Percentiles rank a stretch among this genome's conserved stretches.
Conservation (phyloP, 1,140 invertebrate genomes). For the Diachasmimorpha longicaudata region DNA sequence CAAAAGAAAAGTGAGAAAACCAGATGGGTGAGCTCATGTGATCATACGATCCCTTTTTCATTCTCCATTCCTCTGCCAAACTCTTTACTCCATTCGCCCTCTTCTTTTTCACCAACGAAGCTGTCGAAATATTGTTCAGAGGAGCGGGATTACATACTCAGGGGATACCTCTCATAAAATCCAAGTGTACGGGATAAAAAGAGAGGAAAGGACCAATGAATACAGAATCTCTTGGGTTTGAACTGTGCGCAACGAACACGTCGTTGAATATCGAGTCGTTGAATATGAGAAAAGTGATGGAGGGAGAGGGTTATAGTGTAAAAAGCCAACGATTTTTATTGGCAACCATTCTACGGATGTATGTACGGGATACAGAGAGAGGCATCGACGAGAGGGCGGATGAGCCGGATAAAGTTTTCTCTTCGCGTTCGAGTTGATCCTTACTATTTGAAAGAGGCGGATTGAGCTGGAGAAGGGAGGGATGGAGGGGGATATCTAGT, state of each 20-base stretch:
- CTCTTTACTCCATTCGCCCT: background rate
- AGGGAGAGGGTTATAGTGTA: constrained; percentile 10
- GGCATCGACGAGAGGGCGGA: constrained; percentile 10
- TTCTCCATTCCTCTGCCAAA: background rate
- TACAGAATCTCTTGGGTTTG: constrained; percentile 20
- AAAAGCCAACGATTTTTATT: constrained; percentile 26
- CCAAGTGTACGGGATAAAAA: background rate
- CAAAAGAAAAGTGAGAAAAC: constrained; percentile 13
- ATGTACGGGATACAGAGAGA: constrained; percentile 1
- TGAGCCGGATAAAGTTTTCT: constrained; percentile 28
- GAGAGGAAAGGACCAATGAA: constrained; percentile 23
- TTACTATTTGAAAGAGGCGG: background rate
- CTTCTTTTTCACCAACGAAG: background rate
- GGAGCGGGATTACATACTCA: background rate
- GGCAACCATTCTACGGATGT: constrained; percentile 17
- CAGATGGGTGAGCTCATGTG: background rate
- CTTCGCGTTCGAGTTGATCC: constrained; percentile 1
- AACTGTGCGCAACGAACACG: background rate
- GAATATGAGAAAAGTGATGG: constrained; percentile 14
- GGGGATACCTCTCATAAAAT: background rate
- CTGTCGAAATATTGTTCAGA: background rate
- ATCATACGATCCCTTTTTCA: background rate
- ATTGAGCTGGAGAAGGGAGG: background rate
- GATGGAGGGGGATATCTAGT: background rate
- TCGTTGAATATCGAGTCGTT: constrained; percentile 23